Percentiles rank a stretch among this genome's conserved stretches.
phyloP scores from a whole-genome alignment of 2,113 vertebrate species.

The Pseudonaja textilis region DNA sequence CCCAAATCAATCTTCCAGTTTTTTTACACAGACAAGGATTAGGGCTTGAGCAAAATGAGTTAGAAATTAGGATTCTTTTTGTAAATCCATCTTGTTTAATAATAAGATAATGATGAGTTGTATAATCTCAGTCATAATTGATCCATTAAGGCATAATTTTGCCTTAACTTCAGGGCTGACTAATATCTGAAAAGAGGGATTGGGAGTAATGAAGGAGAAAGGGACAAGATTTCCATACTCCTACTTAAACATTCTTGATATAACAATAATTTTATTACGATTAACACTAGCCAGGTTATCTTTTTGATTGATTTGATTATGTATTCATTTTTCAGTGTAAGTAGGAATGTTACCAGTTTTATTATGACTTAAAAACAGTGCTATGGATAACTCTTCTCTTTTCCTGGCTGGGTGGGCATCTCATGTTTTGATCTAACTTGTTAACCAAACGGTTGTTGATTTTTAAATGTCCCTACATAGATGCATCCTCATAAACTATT shows the following conservation, averaged over 20 bases:
- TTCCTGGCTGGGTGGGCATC: background rate
- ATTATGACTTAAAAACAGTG: background rate
- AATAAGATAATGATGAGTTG: background rate
- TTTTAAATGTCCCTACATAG: background rate
- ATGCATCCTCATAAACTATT: background rate
- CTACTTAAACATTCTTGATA: background rate
- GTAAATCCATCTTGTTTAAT: background rate
- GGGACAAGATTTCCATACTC: background rate
- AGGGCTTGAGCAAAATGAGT: background rate
- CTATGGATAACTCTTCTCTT: background rate
- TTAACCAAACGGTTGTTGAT: too few species aligned
- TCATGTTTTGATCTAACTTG: background rate
- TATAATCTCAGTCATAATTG: background rate
- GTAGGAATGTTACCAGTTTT: background rate
- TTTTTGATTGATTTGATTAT: background rate
- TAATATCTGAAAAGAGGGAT: background rate
- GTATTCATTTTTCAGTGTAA: background rate
- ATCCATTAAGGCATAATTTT: background rate
- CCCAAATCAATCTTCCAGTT: background rate
- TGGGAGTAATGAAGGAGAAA: background rate
- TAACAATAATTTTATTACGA: background rate
- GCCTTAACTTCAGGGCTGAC: background rate
- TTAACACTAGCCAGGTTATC: too few species aligned
- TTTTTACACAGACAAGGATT: background rate
- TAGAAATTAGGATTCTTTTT: background rate